Evolutionary conservation across 1,140 invertebrate species (phyloP).

Genomic region (Acyrthosiphon pisum): DNA sequence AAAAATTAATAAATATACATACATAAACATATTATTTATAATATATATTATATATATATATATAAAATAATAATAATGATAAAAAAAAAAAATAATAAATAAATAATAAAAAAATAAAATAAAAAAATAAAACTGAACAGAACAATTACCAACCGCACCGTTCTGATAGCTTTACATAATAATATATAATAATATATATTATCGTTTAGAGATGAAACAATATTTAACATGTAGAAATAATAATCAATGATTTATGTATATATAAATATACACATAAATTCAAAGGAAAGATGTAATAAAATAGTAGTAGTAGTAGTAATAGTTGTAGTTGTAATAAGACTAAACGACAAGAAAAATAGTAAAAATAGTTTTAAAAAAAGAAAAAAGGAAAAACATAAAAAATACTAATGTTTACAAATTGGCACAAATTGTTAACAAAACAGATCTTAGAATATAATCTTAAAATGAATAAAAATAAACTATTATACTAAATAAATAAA

Average conservation of each 20-base stretch:
- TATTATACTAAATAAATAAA: slow-evolving; percentile 16
- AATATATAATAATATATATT: neutral
- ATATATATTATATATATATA: neutral
- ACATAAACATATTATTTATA: slow-evolving; percentile 6
- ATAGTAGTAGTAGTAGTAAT: neutral
- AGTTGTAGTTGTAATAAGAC: neutral
- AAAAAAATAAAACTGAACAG: neutral
- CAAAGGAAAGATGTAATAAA: neutral
- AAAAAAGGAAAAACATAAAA: slow-evolving; percentile 30
- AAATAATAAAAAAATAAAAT: neutral
- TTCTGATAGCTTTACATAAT: neutral
- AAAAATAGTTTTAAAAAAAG: neutral
- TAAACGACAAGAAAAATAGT: neutral
- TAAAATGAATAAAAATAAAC: slow-evolving; percentile 23
- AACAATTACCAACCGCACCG: neutral
- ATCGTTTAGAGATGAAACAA: neutral
- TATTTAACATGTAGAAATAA: neutral
- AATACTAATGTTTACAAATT: slow-evolving; percentile 46
- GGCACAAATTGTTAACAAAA: slow-evolving; percentile 51
- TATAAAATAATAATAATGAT: neutral
- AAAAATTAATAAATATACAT: slow-evolving; percentile 19
- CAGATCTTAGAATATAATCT: slow-evolving; percentile 29
- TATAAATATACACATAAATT: neutral
- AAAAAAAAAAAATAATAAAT: neutral
- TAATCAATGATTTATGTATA: neutral